Evolutionary conservation across 2,113 vertebrate genomes (phyloP).

Genomic region (Nicator chloris): DNA sequence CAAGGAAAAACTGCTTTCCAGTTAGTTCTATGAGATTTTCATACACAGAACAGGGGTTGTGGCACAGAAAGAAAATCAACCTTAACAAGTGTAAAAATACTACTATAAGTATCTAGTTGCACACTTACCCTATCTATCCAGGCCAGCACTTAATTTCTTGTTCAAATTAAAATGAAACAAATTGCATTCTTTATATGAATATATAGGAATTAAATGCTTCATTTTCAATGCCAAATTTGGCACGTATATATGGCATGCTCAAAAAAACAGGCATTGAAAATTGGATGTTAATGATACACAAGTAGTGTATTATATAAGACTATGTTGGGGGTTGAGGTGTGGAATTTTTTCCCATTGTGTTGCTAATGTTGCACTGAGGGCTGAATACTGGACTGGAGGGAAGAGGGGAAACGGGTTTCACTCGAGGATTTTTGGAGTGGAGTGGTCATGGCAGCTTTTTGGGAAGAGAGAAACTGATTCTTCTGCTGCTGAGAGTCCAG

Average conservation of each 20-base stretch:
- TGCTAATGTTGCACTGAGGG: no score
- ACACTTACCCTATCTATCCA: not conserved
- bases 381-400: no score
- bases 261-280: not conserved
- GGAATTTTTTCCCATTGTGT: no score
- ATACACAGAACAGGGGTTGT: not conserved
- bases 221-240: not conserved
- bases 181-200: not conserved
- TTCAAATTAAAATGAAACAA: not conserved
- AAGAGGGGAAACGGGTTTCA: no score
- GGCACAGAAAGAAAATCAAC: not conserved
- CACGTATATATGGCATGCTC: not conserved
- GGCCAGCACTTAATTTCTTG: not conserved
- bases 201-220: not conserved
- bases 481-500: no score
- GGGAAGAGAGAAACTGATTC: no score
- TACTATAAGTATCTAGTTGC: not conserved
- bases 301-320: not conserved
- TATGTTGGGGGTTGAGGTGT: no score
- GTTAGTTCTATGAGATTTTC: not conserved
- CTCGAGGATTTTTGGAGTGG: no score
- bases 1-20: not conserved
- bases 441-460: no score
- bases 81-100: not conserved
- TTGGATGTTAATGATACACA: not conserved